Conservation (phyloP, 2,113 vertebrate species). For the Myotis brandtii region DNA sequence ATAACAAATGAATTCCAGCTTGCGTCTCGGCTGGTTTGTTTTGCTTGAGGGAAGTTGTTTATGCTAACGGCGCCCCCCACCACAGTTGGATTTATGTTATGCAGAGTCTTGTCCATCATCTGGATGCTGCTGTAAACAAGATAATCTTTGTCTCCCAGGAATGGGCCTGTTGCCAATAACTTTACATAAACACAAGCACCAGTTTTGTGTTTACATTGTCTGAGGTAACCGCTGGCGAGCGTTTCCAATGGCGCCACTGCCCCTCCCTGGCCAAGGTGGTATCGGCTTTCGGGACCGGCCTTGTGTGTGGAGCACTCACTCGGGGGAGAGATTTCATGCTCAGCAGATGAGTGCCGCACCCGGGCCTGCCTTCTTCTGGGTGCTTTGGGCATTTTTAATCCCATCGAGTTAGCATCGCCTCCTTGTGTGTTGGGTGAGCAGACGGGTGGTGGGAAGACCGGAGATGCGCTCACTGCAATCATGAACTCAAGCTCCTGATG, state of each 20-base stretch:
- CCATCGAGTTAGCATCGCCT: neutral
- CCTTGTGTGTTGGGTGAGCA: conserved; percentile 4
- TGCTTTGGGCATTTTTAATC: conserved; percentile 30
- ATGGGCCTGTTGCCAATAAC: conserved; percentile 71
- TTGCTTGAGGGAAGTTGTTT: conserved; percentile 82
- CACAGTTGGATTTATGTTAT: conserved; percentile 76
- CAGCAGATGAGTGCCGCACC: neutral
- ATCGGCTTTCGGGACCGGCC: conserved; percentile 40
- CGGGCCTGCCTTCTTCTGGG: conserved; percentile 32
- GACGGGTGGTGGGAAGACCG: neutral
- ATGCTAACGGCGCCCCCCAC: conserved; percentile 69
- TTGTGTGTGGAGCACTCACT: neutral
- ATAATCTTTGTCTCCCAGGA: conserved; percentile 81
- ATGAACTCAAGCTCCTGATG: neutral
- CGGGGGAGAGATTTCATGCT: neutral
- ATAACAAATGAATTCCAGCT: conserved; percentile 76
- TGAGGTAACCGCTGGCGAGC: conserved; percentile 74
- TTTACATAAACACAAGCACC: conserved; percentile 82
- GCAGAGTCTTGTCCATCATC: conserved; percentile 82
- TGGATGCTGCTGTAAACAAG: conserved; percentile 79
- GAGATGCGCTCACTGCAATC: neutral
- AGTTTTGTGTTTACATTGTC: conserved; percentile 77
- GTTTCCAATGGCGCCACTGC: neutral
- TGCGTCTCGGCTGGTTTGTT: conserved; percentile 69
- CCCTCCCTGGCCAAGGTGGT: conserved; percentile 46